Evolutionary conservation across 2,797 vertebrate species (phyloP).

Genomic region (Propithecus perrieri): DNA sequence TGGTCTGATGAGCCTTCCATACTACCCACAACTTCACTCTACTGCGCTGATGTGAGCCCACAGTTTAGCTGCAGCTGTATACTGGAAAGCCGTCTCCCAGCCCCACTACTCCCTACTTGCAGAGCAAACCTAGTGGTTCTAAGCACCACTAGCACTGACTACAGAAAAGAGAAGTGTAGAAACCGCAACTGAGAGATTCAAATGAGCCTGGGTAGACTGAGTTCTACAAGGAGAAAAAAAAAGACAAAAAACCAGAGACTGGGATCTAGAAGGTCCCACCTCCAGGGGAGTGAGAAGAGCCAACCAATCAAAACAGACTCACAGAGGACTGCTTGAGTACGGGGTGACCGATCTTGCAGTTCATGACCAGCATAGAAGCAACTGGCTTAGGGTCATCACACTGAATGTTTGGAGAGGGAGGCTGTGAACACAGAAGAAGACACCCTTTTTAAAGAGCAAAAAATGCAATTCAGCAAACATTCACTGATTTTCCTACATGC

Average conservation of each 20-base stretch:
- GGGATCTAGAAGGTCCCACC: neutral
- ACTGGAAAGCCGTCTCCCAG: neutral
- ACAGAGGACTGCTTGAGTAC: conserved; percentile 74
- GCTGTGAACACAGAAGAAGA: conserved; percentile 78
- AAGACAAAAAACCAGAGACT: neutral
- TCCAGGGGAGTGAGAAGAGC: neutral
- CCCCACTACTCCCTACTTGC: neutral
- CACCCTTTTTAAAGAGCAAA: neutral
- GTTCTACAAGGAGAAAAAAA: neutral
- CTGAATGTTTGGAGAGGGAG: conserved; percentile 64
- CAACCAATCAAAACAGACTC: conserved; percentile 46
- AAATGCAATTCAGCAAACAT: neutral
- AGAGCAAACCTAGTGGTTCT: neutral
- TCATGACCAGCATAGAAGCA: conserved; percentile 60
- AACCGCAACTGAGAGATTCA: neutral
- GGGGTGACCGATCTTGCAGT: conserved; percentile 81
- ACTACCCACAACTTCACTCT: neutral
- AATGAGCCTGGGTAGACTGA: neutral
- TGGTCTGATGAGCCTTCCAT: neutral
- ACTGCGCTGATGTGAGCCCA: neutral
- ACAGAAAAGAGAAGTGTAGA: neutral
- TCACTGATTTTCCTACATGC: neutral
- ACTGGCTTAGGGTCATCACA: conserved; percentile 67
- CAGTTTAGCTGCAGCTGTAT: neutral
- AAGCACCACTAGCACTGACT: neutral